A percentile compares a stretch with the other conserved stretches of the same genome.
These are phyloP conservation scores for Oryzias sinensis DNA, from an alignment of 2,797 vertebrate species.

Conservation along the genomic window DNA sequence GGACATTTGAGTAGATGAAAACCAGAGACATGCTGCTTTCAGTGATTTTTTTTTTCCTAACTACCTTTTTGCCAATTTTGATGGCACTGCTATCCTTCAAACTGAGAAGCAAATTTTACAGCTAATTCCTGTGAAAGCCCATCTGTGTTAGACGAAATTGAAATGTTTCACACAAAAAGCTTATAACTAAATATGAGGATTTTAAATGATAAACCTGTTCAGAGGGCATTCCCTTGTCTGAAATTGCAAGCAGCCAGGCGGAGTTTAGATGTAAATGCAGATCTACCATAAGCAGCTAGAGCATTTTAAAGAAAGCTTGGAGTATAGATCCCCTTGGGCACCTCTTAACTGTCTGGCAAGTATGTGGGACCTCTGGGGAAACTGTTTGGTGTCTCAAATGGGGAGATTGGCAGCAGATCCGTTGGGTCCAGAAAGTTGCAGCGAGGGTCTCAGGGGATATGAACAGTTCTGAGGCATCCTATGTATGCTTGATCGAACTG, in stretches of 20 bases:
- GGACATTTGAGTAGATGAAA: conserved; percentile 27
- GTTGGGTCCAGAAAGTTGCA: conserved; percentile 1
- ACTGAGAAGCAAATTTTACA: not conserved
- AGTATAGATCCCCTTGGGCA: no score
- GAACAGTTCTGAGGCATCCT: not conserved
- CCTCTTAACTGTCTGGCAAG: no score
- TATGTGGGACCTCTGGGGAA: no score
- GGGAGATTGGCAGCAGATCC: conserved; percentile 3
- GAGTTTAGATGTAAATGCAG: no score
- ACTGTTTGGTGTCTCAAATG: no score
- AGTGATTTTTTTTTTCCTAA: not conserved
- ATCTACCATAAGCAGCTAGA: no score
- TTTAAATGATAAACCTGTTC: no score
- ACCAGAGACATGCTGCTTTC: conserved; percentile 12
- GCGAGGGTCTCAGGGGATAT: not conserved
- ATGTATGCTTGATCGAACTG: not conserved
- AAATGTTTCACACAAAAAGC: no score
- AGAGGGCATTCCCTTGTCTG: no score
- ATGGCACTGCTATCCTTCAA: conserved; percentile 17
- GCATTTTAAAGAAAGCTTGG: no score
- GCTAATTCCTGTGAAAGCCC: conserved; percentile 38
- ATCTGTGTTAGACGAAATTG: not conserved
- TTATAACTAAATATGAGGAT: no score
- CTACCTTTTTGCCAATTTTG: conserved; percentile 7
- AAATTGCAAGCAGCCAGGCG: no score